These are phyloP conservation scores for Teleogryllus oceanicus DNA, from an alignment of 2,888 invertebrate species.

Conservation along the genomic window DNA sequence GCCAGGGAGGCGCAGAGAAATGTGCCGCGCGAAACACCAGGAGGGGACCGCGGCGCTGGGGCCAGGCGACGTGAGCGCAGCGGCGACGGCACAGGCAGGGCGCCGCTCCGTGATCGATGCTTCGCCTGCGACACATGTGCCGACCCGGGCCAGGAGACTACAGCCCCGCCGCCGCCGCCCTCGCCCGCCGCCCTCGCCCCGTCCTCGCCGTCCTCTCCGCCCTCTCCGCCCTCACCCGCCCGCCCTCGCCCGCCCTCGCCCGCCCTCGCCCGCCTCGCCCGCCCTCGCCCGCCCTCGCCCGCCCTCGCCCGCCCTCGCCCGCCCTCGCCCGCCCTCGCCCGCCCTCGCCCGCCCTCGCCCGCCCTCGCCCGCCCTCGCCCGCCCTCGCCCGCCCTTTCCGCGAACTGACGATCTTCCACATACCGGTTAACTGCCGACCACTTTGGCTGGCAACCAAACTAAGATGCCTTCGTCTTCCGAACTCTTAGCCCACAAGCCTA, in stretches of 20 bases:
- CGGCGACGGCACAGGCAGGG: background rate
- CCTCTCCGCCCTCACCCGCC: background rate
- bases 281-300: slow-evolving; percentile 31
- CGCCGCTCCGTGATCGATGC: slow-evolving; percentile 31
- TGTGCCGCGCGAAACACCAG: background rate
- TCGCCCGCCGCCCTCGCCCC: background rate
- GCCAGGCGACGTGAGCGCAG: too few species aligned
- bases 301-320: slow-evolving; percentile 32
- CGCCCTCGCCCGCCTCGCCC: too few species aligned
- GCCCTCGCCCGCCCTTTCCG: slow-evolving; percentile 31
- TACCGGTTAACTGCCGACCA: too few species aligned
- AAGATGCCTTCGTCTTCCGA: too few species aligned
- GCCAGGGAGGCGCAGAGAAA: background rate
- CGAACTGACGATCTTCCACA: too few species aligned
- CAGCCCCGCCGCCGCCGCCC: slow-evolving; percentile 11
- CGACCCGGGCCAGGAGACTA: slow-evolving; percentile 38
- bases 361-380: slow-evolving; percentile 32
- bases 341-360: slow-evolving; percentile 31
- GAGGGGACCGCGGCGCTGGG: background rate
- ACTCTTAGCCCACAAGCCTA: too few species aligned
- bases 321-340: slow-evolving; percentile 32
- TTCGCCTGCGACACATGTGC: slow-evolving; percentile 36
- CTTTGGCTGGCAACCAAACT: too few species aligned
- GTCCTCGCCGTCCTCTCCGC: background rate
- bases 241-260: background rate